Conservation (phyloP, 1,140 invertebrate genomes). For the Cydia strobilella region DNA sequence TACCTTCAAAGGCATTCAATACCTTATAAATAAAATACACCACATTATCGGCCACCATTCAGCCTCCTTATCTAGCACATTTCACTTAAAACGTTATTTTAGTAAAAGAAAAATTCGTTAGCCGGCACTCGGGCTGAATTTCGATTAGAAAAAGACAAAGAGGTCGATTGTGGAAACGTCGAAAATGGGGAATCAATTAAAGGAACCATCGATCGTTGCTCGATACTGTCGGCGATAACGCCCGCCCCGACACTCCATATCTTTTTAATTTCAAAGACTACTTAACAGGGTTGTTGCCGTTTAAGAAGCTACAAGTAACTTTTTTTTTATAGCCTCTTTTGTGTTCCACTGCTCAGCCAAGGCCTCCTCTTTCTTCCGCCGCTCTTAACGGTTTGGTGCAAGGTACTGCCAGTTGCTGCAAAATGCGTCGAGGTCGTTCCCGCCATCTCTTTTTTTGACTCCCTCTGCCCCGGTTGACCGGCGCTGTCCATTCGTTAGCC, state of each 20-base stretch:
- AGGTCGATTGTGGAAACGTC: conserved; percentile 53
- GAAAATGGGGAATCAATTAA: conserved; percentile 70
- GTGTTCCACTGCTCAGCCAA: too few species aligned
- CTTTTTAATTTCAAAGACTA: conserved; percentile 58
- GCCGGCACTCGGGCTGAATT: conserved; percentile 58
- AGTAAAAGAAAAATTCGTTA: conserved; percentile 62
- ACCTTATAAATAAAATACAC: conserved; percentile 20
- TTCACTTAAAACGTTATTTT: conserved; percentile 32
- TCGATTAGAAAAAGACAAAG: conserved; percentile 71
- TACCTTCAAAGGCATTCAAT: conserved; percentile 4
- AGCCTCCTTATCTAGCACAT: conserved; percentile 14
- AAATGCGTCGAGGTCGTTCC: too few species aligned
- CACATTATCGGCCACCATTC: conserved; percentile 5
- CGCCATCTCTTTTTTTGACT: too few species aligned
- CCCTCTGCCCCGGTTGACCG: too few species aligned
- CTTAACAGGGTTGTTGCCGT: conserved; percentile 9
- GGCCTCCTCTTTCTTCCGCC: too few species aligned
- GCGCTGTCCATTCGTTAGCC: too few species aligned
- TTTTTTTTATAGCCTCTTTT: too few species aligned
- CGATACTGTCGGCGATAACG: conserved; percentile 67
- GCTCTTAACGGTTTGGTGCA: too few species aligned
- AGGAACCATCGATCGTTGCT: conserved; percentile 60
- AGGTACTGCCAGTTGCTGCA: too few species aligned
- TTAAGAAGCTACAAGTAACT: too few species aligned
- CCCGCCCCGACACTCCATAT: conserved; percentile 38